phyloP scores from a whole-genome alignment of 2,113 vertebrate species.

The Elachura formosa region DNA sequence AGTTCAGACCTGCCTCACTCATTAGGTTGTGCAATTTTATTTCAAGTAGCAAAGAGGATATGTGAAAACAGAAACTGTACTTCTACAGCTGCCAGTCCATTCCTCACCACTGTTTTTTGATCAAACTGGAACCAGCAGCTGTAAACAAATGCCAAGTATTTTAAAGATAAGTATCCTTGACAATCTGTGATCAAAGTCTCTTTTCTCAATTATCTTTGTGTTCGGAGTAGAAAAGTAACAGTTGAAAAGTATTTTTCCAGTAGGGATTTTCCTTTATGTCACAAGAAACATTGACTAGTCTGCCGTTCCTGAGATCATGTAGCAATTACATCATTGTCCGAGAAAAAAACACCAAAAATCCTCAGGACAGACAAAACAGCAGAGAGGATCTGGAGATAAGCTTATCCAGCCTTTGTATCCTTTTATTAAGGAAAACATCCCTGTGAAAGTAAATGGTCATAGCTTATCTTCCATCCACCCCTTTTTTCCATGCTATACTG shows the following conservation, averaged over 20 bases:
- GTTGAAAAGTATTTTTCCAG: not conserved
- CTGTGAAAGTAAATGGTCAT: not conserved
- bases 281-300: not conserved
- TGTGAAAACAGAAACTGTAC: not conserved
- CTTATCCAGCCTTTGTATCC: not conserved
- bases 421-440: not conserved
- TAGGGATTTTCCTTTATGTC: not conserved
- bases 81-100: not conserved
- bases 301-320: not conserved
- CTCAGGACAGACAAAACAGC: not conserved
- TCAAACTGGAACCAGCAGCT: not conserved
- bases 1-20: not conserved
- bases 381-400: not conserved
- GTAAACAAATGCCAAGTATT: conserved; percentile 7
- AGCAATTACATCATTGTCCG: not conserved
- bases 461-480: not conserved
- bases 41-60: not conserved
- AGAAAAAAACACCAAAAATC: not conserved
- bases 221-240: not conserved
- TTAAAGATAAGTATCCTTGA: not conserved
- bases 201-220: not conserved
- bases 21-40: not conserved
- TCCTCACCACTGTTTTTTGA: not conserved
- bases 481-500: not conserved
- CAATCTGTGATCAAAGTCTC: not conserved